Evolutionary conservation across 2,797 vertebrate genomes (phyloP).

Genomic region (Limnodromus scolopaceus): DNA sequence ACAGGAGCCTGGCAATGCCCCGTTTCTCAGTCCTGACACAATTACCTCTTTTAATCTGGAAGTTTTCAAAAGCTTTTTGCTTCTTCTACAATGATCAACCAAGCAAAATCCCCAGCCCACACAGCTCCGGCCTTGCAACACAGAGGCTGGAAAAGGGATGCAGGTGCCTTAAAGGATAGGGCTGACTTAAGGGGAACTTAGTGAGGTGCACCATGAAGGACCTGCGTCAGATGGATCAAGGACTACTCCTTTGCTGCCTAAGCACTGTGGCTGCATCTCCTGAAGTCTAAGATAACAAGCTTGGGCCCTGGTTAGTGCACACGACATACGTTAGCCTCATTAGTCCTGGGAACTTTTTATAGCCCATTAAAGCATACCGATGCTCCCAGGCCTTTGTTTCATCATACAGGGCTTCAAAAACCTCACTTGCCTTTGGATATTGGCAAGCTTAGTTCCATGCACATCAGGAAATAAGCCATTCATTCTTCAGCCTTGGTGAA

Average conservation of each 20-base stretch:
- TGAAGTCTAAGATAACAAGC: not conserved
- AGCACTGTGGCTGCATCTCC: not conserved
- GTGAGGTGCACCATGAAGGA: not conserved
- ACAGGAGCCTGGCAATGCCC: slow-evolving; percentile 25
- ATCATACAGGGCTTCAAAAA: not conserved
- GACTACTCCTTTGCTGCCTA: rapidly evolving
- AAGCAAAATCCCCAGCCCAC: not conserved
- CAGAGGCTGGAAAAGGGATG: not conserved
- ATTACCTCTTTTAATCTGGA: not conserved
- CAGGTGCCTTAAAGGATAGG: not conserved
- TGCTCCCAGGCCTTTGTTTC: not conserved
- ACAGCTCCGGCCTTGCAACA: not conserved
- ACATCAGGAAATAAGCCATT: not conserved
- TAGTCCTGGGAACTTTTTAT: not conserved
- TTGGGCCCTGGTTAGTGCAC: not conserved
- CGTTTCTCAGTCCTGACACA: slow-evolving; percentile 29
- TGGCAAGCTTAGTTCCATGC: not conserved
- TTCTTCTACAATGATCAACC: not conserved
- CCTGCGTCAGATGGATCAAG: not conserved
- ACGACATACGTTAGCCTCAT: not conserved
- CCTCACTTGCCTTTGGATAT: not conserved
- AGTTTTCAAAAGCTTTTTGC: not conserved
- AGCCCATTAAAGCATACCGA: not conserved
- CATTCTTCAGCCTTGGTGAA: not conserved
- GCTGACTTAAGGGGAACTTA: not conserved